These are phyloP conservation scores for Pycnomerus fuliginosus DNA, from an alignment of 2,888 invertebrate species.

Conservation along the genomic window DNA sequence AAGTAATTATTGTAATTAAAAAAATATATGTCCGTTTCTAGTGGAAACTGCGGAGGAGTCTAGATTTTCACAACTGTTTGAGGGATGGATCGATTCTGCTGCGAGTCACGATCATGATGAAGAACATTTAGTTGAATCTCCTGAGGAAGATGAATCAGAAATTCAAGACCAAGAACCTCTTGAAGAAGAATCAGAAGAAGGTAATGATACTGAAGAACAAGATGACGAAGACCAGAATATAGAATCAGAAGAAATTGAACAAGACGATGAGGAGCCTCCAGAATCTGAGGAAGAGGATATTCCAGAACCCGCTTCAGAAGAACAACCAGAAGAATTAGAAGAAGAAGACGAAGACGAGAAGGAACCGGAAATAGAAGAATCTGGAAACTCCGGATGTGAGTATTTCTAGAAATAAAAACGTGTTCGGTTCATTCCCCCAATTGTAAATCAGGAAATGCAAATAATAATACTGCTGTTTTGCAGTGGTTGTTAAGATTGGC, in stretches of 20 bases:
- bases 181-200: conserved; percentile 31
- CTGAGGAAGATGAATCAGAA: conserved; percentile 28
- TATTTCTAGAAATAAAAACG: not conserved
- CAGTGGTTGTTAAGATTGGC: conserved; percentile 85
- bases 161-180: conserved; percentile 12
- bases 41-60: conserved; percentile 66
- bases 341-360: conserved; percentile 27
- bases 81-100: conserved; percentile 74
- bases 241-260: conserved; percentile 23
- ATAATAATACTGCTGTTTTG: too few species aligned
- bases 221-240: conserved; percentile 42
- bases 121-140: conserved; percentile 29
- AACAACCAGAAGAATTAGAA: conserved; percentile 37
- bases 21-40: conserved; percentile 32
- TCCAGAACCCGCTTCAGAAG: not conserved
- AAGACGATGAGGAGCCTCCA: conserved; percentile 43
- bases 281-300: conserved; percentile 29
- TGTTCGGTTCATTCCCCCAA: not conserved
- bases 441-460: conserved; percentile 53
- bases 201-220: conserved; percentile 55
- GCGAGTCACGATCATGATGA: conserved; percentile 48
- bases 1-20: conserved; percentile 48
- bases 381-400: conserved; percentile 21
- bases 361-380: conserved; percentile 13
- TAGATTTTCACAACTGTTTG: conserved; percentile 71